Percentiles rank a stretch among this genome's conserved stretches.
phyloP scores from a whole-genome alignment of 2,888 invertebrate genomes.

The Iphiclides podalirius region DNA sequence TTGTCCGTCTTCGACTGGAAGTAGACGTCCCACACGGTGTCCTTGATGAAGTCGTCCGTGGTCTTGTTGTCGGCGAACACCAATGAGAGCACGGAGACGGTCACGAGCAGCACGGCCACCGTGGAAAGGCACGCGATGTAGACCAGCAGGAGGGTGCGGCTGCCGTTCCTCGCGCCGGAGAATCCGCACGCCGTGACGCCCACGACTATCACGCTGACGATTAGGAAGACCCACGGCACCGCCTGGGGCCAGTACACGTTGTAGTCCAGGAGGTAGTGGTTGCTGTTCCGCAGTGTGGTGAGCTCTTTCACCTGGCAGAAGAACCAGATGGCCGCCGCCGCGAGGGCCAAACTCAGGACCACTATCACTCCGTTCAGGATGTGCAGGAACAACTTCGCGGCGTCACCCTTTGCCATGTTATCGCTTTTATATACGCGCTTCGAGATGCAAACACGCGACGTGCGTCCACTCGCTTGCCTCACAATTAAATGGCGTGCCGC shows the following conservation, averaged over 20 bases:
- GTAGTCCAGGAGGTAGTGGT: slow-evolving; percentile 68
- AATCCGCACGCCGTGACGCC: slow-evolving; percentile 58
- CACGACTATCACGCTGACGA: slow-evolving; percentile 53
- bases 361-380: slow-evolving; percentile 52
- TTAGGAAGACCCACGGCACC: slow-evolving; percentile 66
- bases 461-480: slow-evolving; percentile 31
- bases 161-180: slow-evolving; percentile 51
- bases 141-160: slow-evolving; percentile 44
- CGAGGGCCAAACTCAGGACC: slow-evolving; percentile 49
- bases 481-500: slow-evolving; percentile 54
- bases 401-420: slow-evolving; percentile 35
- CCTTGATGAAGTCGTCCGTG: slow-evolving; percentile 61
- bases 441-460: slow-evolving; percentile 23
- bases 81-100: slow-evolving; percentile 50
- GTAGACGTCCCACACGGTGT: slow-evolving; percentile 66
- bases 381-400: slow-evolving; percentile 37
- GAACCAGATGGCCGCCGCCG: slow-evolving; percentile 58
- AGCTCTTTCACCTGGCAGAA: slow-evolving; percentile 55
- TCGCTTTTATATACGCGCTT: slow-evolving; percentile 11
- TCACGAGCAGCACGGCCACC: slow-evolving; percentile 43
- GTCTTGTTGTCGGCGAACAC: slow-evolving; percentile 56
- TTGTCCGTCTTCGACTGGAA: slow-evolving; percentile 52
- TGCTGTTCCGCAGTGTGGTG: slow-evolving; percentile 54
- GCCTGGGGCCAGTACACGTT: slow-evolving; percentile 70
- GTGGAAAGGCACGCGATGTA: slow-evolving; percentile 49